A percentile compares a stretch with the other conserved stretches of the same genome.
phyloP scores from a whole-genome alignment of 92 coral and sea anemone genomes.

The Isaurus tuberculatus region DNA sequence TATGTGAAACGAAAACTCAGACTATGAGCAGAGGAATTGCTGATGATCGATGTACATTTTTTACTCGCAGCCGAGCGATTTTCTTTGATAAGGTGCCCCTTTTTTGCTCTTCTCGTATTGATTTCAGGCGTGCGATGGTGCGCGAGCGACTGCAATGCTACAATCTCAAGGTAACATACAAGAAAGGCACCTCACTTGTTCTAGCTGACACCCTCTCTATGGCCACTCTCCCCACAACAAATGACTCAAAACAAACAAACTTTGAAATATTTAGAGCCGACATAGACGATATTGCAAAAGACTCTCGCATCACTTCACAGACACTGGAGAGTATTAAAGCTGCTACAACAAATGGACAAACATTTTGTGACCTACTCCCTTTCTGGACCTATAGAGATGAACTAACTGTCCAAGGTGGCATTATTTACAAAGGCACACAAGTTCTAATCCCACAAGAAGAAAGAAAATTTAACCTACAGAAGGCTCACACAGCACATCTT shows the following conservation, averaged over 20 bases:
- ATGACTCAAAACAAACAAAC: conserved; percentile 46
- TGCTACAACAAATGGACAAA: not conserved
- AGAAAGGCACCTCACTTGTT: conserved; percentile 41
- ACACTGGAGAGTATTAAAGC: conserved; percentile 15
- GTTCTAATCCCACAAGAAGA: conserved; percentile 26
- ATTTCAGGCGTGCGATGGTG: too few relatives aligned
- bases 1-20: too few relatives aligned
- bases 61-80: too few relatives aligned
- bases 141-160: conserved; percentile 57
- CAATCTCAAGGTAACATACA: conserved; percentile 37
- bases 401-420: conserved; percentile 25
- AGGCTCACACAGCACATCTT: conserved; percentile 50
- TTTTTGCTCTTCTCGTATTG: too few relatives aligned
- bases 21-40: too few relatives aligned
- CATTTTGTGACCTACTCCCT: not conserved
- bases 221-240: conserved; percentile 41
- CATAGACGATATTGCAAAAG: conserved; percentile 13
- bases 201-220: conserved; percentile 51
- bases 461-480: conserved; percentile 34
- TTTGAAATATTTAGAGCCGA: conserved; percentile 35
- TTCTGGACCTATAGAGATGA: conserved; percentile 6
- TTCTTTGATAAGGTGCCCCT: too few relatives aligned
- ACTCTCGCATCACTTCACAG: conserved; percentile 32
- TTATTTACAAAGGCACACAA: conserved; percentile 26
- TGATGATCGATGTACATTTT: too few relatives aligned